Evolutionary conservation across 2,888 invertebrate genomes (phyloP).

Genomic region (Malachius bipustulatus): DNA sequence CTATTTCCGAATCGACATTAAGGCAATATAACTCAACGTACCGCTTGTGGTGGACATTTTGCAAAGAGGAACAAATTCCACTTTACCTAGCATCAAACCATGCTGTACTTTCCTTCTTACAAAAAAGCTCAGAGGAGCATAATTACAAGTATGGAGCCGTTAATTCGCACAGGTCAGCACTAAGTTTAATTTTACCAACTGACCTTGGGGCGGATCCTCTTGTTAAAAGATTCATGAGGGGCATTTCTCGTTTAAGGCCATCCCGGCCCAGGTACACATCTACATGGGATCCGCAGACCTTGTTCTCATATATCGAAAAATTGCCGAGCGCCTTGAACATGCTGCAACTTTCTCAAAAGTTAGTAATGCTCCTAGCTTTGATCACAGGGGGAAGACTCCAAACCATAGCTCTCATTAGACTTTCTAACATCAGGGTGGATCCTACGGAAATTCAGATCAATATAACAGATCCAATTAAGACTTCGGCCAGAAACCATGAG

Average conservation of each 20-base stretch:
- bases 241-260: not conserved
- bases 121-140: not conserved
- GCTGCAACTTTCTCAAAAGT: slow-evolving; percentile 1
- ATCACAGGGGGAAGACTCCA: slow-evolving; percentile 1
- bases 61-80: too few species aligned
- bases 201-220: not conserved
- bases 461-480: slow-evolving; percentile 4
- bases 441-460: not conserved
- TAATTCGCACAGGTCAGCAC: slow-evolving; percentile 1
- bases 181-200: not conserved
- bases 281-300: not conserved
- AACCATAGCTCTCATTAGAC: slow-evolving; percentile 4
- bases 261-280: not conserved
- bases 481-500: not conserved
- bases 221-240: slow-evolving; percentile 1
- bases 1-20: too few species aligned
- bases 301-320: not conserved
- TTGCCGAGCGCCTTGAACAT: not conserved
- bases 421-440: not conserved
- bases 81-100: too few species aligned
- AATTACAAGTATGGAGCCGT: too few species aligned
- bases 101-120: too few species aligned
- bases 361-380: not conserved
- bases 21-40: too few species aligned
- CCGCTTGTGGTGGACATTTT: too few species aligned